phyloP scores from a whole-genome alignment of 2,888 invertebrate species.

The Rotaria socialis region DNA sequence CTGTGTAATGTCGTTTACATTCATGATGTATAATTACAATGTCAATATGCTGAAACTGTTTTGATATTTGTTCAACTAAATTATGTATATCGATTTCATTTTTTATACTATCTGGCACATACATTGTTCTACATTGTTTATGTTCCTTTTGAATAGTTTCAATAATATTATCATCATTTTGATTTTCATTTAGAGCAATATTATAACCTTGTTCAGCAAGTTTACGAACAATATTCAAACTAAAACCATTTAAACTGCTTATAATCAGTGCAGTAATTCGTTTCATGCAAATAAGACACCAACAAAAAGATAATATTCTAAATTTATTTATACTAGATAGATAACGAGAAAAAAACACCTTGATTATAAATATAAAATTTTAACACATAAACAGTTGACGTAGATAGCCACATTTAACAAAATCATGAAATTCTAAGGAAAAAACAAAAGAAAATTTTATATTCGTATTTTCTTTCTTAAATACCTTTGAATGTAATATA shows the following conservation, averaged over 20 bases:
- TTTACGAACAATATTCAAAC: neutral
- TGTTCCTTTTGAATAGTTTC: neutral
- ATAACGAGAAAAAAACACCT: neutral
- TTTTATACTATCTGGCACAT: neutral
- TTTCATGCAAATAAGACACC: neutral
- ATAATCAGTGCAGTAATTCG: neutral
- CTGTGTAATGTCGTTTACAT: neutral
- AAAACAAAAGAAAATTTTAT: neutral
- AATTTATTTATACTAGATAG: neutral
- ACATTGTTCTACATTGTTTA: neutral
- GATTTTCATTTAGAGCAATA: neutral
- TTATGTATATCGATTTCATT: neutral
- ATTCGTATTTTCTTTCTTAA: no score
- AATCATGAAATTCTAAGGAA: neutral
- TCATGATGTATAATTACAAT: neutral
- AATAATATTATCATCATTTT: neutral
- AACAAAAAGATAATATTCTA: neutral
- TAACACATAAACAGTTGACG: constrained; percentile 17
- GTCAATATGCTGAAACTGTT: neutral
- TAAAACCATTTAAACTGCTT: neutral
- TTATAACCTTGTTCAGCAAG: neutral
- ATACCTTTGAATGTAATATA: constrained; percentile 30
- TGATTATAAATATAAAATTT: neutral
- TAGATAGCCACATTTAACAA: constrained; percentile 22
- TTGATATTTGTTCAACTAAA: neutral